Conservation (phyloP, 2,113 vertebrate species). For the Smithornis capensis region DNA sequence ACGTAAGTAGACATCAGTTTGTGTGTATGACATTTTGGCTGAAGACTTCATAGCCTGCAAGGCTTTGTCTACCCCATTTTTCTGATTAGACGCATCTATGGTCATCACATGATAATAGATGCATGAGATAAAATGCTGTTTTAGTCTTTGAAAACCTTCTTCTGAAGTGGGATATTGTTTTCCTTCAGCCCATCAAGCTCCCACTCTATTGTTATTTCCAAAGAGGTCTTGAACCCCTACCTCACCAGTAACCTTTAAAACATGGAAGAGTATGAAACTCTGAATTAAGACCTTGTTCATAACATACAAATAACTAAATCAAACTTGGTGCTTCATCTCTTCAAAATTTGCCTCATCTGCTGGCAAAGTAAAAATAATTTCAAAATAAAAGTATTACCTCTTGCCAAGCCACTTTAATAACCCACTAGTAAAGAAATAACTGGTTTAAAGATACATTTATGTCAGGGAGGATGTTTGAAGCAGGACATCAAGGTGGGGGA, state of each 20-base stretch:
- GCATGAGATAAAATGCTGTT: neutral
- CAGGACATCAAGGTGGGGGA: rapidly evolving
- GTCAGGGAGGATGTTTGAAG: neutral
- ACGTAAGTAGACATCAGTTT: neutral
- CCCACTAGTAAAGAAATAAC: neutral
- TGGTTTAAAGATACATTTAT: neutral
- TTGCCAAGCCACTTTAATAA: neutral
- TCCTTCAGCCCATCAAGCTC: neutral
- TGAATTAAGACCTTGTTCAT: neutral
- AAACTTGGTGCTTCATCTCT: neutral
- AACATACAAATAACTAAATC: neutral
- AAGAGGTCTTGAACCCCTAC: neutral
- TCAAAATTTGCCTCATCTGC: neutral
- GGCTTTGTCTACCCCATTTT: neutral
- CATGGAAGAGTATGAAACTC: neutral
- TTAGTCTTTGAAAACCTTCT: neutral
- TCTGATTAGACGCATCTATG: neutral
- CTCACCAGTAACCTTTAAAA: neutral
- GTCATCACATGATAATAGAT: neutral
- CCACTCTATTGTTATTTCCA: neutral
- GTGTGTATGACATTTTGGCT: neutral
- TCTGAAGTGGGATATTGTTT: neutral
- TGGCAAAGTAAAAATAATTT: neutral
- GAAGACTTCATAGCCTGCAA: neutral
- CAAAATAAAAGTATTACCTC: neutral